Base-by-base conservation (phyloP, 2,888 invertebrate genomes). In the Rutpela maculata region DNA sequence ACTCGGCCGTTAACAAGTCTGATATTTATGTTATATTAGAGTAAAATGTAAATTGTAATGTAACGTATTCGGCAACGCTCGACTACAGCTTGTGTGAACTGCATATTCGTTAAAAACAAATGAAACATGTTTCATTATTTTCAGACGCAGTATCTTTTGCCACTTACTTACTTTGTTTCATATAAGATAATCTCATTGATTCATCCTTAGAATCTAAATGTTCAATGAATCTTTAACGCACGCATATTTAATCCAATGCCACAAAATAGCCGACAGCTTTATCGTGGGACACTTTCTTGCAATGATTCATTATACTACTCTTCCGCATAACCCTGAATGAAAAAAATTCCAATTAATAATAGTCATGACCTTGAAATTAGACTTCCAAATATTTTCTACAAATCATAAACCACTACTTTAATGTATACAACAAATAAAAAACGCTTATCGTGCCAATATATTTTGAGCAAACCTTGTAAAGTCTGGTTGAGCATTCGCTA, bases 251-350 rank as follows among this genome's bases (percentile, higher is more conserved):
- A 62, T 18, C 22, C 65, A 65, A 43, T 65, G 65, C 18, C 31
- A 43, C 12, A 18, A 65, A 65, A 38, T n/a, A n/a, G 50, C 50
- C 50, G 50, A 50, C n/a, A 15, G 50, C 50, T 50, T 1, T 50
- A 50, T 50, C n/a, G n/a, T 50, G 50, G n/a, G 15, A 50, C 50
- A 50, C 50, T n/a, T 50, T 50, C 35, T 31, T 31, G 62, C 43
- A 65, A 18, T 70, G 70, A 70, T 38, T 70, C 70, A 31, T 17
- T 26, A 19, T 56, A 26, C 65, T 63, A 68, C n/a, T 31, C 59
- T 70, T 70, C 70, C 70, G 70, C 70, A n/a, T 70, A 70, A 70
- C 70, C 70, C 26, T 70, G 70, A 60, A 70, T 19, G 43, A 43
- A 59, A 31, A 60, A 22, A 15, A 18, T 17, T 38, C 9, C 38